Evolutionary conservation across 2,888 invertebrate genomes (phyloP), one percentile per base, ranked within the genome.

Genomic region (Molorchus minor): DNA sequence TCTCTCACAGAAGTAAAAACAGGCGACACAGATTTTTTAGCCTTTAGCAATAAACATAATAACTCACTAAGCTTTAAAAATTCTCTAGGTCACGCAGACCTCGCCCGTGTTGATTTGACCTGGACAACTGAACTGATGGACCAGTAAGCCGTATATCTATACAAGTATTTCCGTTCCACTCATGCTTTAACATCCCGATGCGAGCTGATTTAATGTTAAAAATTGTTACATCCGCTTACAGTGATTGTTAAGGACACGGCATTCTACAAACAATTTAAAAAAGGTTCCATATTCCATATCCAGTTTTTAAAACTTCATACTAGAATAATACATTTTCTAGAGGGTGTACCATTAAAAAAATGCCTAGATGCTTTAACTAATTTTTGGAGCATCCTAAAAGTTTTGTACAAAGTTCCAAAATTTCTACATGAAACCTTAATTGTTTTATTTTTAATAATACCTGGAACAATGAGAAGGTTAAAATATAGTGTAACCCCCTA

Each of bases 91-190:
- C 56, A 51, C 16, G 29, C 51, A 30, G 38, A 44, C 29, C 38
- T 51, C 30, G 51, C 45, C 19, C 20, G 47, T 19, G 29, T 25
- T 57, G 56, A 57, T 49, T 49, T 33, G 56, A 57, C 56, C 56
- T 33, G 49, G 43, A 49, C 56, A 49, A 44, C 21, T 57, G 51
- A 57, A 36, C 56, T 44, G 51, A 57, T 57, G 58, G 47, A 43
- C 54, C 54, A 58, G 54, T 54, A 57, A 61, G 55, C 61, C 51
- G 51, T 43, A 54, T 57, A 19, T 10, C 61, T 49, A 57, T 47
- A 61, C 36, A 57, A 61, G 57, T 35, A 57, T 49, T 61, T 61
- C 57, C 61, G 61, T 49, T 57, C 57, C 13, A 54, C 61, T 57
- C 44, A 15, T 44, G 41, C 15, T 20, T 12, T 43, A 21, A 21